Percentiles rank a stretch among this genome's conserved stretches.
These are phyloP conservation scores for Plebejus melissa DNA, from an alignment of 2,888 invertebrate genomes.

Conservation along the genomic window DNA sequence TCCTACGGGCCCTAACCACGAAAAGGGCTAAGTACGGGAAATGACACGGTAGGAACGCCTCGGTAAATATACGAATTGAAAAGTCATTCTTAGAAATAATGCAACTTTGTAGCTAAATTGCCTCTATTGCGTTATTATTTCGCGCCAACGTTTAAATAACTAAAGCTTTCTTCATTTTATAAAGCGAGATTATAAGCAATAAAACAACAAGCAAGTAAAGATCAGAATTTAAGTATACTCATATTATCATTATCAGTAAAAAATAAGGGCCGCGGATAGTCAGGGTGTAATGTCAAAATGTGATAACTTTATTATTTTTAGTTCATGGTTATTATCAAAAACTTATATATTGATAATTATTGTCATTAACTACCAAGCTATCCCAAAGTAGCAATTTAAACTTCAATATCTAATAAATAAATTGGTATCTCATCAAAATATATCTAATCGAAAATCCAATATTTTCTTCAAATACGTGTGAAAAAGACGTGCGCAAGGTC, in stretches of 20 bases:
- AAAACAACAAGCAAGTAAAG: too few relatives aligned
- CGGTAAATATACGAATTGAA: slow-evolving; percentile 73
- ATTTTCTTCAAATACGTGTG: slow-evolving; percentile 23
- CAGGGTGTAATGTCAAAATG: too few relatives aligned
- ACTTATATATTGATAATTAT: too few relatives aligned
- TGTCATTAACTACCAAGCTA: too few relatives aligned
- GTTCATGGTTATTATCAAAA: too few relatives aligned
- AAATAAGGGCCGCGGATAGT: too few relatives aligned
- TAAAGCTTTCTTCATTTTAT: background rate
- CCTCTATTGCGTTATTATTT: background rate
- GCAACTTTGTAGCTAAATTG: slow-evolving; percentile 45
- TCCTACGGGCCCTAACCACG: slow-evolving; percentile 56
- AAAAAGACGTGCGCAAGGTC: slow-evolving; percentile 5
- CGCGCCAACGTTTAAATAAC: background rate
- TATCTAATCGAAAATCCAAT: slow-evolving; percentile 22
- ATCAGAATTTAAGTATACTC: background rate
- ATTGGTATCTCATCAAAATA: background rate
- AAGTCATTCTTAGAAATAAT: slow-evolving; percentile 59
- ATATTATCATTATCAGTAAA: too few relatives aligned
- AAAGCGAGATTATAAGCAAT: background rate
- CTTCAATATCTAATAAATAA: background rate
- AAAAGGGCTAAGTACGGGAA: slow-evolving; percentile 67
- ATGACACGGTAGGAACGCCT: slow-evolving; percentile 67
- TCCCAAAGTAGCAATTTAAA: too few relatives aligned
- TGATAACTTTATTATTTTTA: too few relatives aligned